phyloP scores from a whole-genome alignment of 2,797 vertebrate genomes.

The Columba guinea region DNA sequence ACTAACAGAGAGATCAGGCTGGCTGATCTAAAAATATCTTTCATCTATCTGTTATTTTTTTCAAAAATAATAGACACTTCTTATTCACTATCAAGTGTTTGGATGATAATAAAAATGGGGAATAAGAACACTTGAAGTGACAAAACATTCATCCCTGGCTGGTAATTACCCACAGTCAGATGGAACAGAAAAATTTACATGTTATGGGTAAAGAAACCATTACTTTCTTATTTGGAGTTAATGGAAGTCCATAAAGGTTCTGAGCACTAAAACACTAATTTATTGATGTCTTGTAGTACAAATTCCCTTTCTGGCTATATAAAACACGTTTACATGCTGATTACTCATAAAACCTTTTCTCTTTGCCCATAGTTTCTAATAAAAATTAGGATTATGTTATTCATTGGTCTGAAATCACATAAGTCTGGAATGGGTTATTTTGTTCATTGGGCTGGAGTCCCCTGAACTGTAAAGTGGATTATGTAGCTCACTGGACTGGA shows the following conservation, averaged over 20 bases:
- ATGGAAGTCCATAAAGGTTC: background rate
- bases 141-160: background rate
- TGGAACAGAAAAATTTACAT: background rate
- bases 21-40: background rate
- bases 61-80: background rate
- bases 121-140: background rate
- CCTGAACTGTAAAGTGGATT: constrained; percentile 57
- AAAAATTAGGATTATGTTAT: background rate
- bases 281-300: background rate
- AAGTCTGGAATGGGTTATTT: constrained; percentile 52
- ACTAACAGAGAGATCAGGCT: background rate
- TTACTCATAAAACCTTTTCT: background rate
- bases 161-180: background rate
- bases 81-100: background rate
- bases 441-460: constrained; percentile 49
- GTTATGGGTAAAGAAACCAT: background rate
- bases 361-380: constrained; percentile 22
- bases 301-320: background rate
- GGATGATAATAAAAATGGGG: background rate
- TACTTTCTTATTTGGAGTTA: background rate
- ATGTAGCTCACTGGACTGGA: constrained; percentile 45
- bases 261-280: background rate
- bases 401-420: constrained; percentile 9
- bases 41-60: background rate
- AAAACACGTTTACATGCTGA: background rate